Percentiles rank a stretch among this genome's conserved stretches.
phyloP scores from a whole-genome alignment of 2,797 vertebrate genomes.

The Pseudomugil tenellus region DNA sequence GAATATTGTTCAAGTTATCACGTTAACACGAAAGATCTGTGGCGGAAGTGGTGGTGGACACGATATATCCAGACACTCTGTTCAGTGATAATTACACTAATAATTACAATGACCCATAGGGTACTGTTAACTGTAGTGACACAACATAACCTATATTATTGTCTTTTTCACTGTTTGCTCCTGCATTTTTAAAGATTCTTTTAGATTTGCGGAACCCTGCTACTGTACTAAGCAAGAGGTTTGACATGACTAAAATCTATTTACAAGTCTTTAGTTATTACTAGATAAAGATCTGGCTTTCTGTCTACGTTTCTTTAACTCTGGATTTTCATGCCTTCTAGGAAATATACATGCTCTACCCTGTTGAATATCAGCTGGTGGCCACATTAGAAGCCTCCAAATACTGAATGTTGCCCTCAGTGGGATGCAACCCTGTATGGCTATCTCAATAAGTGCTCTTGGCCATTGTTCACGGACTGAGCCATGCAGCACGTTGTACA shows the following conservation, averaged over 20 bases:
- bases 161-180: too few species aligned
- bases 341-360: neutral
- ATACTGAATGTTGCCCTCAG: neutral
- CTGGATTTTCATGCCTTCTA: neutral
- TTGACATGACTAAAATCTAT: neutral
- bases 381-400: neutral
- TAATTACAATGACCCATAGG: too few species aligned
- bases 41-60: too few species aligned
- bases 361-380: neutral
- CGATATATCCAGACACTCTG: too few species aligned
- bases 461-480: conserved; percentile 13
- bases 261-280: neutral
- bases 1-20: too few species aligned
- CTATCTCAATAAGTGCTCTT: neutral
- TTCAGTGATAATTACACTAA: too few species aligned
- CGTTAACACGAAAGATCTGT: too few species aligned
- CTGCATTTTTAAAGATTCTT: neutral
- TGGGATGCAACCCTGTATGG: neutral
- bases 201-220: neutral
- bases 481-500: conserved; percentile 10
- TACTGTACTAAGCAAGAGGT: neutral
- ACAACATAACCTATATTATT: neutral
- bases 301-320: neutral
- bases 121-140: neutral
- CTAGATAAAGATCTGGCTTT: neutral